Evolutionary conservation across 2,888 invertebrate genomes (phyloP), one percentile per base, ranked within the genome.

Genomic region (Agrochola litura): DNA sequence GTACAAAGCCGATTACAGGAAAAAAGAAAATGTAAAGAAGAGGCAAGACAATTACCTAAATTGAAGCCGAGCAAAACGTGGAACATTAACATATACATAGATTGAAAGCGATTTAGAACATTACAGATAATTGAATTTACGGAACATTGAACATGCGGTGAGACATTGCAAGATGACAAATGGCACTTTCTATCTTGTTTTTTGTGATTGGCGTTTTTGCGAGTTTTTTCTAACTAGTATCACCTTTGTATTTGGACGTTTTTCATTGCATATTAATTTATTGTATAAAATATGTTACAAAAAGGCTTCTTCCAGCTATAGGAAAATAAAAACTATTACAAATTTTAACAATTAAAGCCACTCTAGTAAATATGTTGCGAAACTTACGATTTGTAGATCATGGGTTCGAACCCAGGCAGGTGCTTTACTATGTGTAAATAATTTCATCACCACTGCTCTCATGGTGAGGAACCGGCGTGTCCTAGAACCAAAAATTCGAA

Each of bases 71-170:
- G 65, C n/a, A 58, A 66, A 69, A 72, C 58, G 72, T 86, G 60
- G 25, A 54, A 22, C 58, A 69, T 77, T 74, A 77, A 82, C 68
- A 82, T 78, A 61, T 41, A 67, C 58, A 68, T 77, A 83, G 72
- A 86, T 75, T 79, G 83, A 46, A 70, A 64, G 65, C 69, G 58
- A 76, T 83, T 82, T 70, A 76, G 74, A 60, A 61, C 73, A 75
- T 84, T 75, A 77, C 66, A 66, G 69, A 68, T 86, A 80, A 84
- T 85, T 86, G 87, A 84, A 81, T 86, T 86, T 61, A 86, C 81
- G 67, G 81, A 75, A 86, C 73, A 86, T 83, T 84, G 84, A 72
- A 25, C 79, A n/a, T 79, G 75, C 43, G 74, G 69, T 66, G 46
- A 56, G 1, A 41, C 46, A 37, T 68, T 66, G 41, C 22, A 60